Percentiles rank a stretch among this genome's conserved stretches.
Evolutionary conservation across 1,140 invertebrate genomes (phyloP).

Genomic region (Neodiprion virginianus): DNA sequence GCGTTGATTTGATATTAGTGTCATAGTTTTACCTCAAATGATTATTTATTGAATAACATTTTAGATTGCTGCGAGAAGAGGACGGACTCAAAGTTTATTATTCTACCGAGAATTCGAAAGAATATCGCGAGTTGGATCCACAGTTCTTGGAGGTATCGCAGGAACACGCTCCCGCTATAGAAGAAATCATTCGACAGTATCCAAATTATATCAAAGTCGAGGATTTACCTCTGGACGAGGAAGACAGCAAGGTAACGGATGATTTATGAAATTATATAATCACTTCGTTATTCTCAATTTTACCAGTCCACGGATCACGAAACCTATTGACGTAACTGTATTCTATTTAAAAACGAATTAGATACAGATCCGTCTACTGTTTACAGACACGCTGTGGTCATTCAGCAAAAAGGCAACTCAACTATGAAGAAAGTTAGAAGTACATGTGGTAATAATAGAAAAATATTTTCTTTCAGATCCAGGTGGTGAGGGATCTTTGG

Average conservation of each 20-base stretch:
- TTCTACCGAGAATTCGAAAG: slow-evolving; percentile 80
- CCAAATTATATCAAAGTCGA: slow-evolving; percentile 78
- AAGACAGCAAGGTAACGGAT: slow-evolving; percentile 68
- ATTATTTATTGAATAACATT: slow-evolving; percentile 26
- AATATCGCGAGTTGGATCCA: slow-evolving; percentile 82
- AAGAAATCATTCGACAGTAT: slow-evolving; percentile 75
- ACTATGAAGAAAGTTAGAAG: too few species aligned
- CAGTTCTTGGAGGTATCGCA: slow-evolving; percentile 79
- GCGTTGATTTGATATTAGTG: neutral
- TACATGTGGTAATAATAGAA: slow-evolving; percentile 10
- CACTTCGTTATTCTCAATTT: slow-evolving; percentile 19
- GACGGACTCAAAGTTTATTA: slow-evolving; percentile 76
- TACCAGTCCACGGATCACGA: slow-evolving; percentile 11
- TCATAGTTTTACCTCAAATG: neutral
- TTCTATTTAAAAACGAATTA: slow-evolving; percentile 16
- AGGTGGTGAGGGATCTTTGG: slow-evolving; percentile 71
- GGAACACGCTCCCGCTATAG: slow-evolving; percentile 71
- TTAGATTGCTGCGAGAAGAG: slow-evolving; percentile 74
- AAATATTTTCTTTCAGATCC: slow-evolving; percentile 58
- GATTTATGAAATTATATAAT: slow-evolving; percentile 34
- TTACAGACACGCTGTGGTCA: slow-evolving; percentile 24
- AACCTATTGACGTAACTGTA: slow-evolving; percentile 15
- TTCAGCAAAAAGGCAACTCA: neutral
- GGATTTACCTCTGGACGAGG: slow-evolving; percentile 71
- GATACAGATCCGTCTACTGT: neutral